A percentile compares a stretch with the other conserved stretches of the same genome.
Conservation (phyloP, 2,113 vertebrate species). For the Pseudorasbora parva region DNA sequence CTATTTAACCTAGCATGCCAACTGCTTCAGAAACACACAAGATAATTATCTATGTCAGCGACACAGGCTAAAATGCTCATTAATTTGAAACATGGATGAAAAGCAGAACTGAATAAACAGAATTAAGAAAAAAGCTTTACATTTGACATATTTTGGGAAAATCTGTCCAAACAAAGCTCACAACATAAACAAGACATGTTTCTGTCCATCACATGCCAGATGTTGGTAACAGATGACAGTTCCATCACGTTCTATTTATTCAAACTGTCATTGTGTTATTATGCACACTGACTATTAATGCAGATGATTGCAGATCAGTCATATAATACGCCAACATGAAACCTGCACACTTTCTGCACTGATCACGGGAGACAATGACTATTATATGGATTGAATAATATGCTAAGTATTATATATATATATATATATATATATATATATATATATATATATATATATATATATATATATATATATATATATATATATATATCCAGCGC, state of each 20-base stretch:
- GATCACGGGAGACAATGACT: not conserved
- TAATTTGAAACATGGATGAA: constrained; percentile 51
- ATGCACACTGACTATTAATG: not conserved
- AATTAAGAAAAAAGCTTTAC: constrained; percentile 13
- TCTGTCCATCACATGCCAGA: constrained; percentile 42
- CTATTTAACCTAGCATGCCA: constrained; percentile 55
- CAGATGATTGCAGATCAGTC: not conserved
- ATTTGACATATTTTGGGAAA: constrained; percentile 46
- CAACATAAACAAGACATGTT: constrained; percentile 16
- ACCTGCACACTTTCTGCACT: not conserved
- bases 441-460: no score
- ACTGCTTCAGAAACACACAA: constrained; percentile 43
- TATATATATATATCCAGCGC: no score
- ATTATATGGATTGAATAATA: not conserved
- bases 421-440: no score
- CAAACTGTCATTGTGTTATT: not conserved
- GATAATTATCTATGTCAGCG: constrained; percentile 65
- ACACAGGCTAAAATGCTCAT: constrained; percentile 49
- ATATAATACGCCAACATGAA: not conserved
- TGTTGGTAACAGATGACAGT: constrained; percentile 28
- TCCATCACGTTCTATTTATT: not conserved
- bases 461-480: no score
- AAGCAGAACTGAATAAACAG: constrained; percentile 55
- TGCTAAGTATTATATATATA: no score
- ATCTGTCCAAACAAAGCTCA: constrained; percentile 46